Evolutionary conservation across 2,888 invertebrate species (phyloP).

Genomic region (Incurvaria masculella): DNA sequence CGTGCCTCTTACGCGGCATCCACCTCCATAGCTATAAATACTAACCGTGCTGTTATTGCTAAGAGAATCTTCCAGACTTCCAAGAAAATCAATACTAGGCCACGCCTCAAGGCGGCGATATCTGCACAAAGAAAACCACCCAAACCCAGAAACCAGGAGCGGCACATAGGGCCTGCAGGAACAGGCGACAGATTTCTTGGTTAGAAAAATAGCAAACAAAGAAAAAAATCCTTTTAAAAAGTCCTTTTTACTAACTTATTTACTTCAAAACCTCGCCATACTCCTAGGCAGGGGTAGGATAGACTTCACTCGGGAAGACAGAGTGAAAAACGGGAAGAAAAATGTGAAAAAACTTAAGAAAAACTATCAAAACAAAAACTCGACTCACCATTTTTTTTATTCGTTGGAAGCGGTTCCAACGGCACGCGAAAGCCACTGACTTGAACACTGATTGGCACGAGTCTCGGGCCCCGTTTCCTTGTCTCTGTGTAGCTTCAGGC

Average conservation of each 20-base stretch:
- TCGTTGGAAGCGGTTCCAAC: too few relatives aligned
- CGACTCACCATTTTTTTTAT: conserved; percentile 52
- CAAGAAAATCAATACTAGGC: conserved; percentile 55
- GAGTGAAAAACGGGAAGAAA: background rate
- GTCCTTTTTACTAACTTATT: conserved; percentile 21
- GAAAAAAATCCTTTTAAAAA: conserved; percentile 40
- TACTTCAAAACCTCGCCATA: too few relatives aligned
- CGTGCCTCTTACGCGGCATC: background rate
- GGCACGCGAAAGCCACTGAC: too few relatives aligned
- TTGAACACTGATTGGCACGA: too few relatives aligned
- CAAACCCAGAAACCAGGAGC: conserved; percentile 19
- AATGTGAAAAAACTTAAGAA: conserved; percentile 39
- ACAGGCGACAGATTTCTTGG: conserved; percentile 49
- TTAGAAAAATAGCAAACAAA: conserved; percentile 52
- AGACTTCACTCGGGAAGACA: too few relatives aligned
- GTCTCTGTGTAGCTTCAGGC: too few relatives aligned
- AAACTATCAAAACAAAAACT: conserved; percentile 60
- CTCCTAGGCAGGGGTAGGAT: too few relatives aligned
- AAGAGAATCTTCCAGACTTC: conserved; percentile 41
- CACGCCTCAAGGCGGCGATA: conserved; percentile 42
- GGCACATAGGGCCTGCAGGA: conserved; percentile 46
- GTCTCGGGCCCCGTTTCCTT: too few relatives aligned
- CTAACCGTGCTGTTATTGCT: background rate
- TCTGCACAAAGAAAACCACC: conserved; percentile 30
- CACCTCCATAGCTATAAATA: background rate